A percentile compares a stretch with the other conserved stretches of the same genome.
phyloP scores from a whole-genome alignment of 2,888 invertebrate genomes.

The Drosophila lacicola region DNA sequence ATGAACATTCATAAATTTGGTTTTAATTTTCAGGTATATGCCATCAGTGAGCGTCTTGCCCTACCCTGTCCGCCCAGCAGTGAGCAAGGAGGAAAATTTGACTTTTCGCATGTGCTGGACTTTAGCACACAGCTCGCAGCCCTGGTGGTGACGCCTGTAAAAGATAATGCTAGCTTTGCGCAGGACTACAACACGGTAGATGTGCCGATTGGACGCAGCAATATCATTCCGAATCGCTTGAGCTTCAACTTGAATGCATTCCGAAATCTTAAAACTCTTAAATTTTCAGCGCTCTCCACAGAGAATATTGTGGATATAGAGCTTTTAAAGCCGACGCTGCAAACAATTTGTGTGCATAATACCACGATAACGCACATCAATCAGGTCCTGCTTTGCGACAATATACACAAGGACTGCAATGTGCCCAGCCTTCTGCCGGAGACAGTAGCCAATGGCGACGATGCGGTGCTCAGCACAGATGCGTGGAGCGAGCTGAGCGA shows the following conservation, averaged over 20 bases:
- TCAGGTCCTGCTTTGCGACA: conserved; percentile 93
- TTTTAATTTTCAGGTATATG: conserved; percentile 89
- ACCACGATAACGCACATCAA: conserved; percentile 86
- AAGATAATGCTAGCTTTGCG: conserved; percentile 69
- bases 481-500: conserved; percentile 89
- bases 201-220: conserved; percentile 91
- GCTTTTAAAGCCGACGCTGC: conserved; percentile 85
- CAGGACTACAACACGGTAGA: conserved; percentile 83
- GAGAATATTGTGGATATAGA: conserved; percentile 88
- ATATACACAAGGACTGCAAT: conserved; percentile 88
- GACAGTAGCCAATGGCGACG: conserved; percentile 20
- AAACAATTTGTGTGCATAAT: conserved; percentile 84
- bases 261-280: conserved; percentile 90
- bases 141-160: conserved; percentile 83
- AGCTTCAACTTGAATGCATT: conserved; percentile 93
- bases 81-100: conserved; percentile 92
- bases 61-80: conserved; percentile 93
- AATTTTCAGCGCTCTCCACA: conserved; percentile 89
- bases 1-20: neutral
- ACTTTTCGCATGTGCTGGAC: conserved; percentile 96
- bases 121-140: conserved; percentile 91
- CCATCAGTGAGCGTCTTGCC: conserved; percentile 95
- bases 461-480: conserved; percentile 47
- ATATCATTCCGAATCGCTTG: conserved; percentile 92
- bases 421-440: conserved; percentile 66